These are phyloP conservation scores for Caradrina kadenii DNA, from an alignment of 2,888 invertebrate species.

Conservation along the genomic window DNA sequence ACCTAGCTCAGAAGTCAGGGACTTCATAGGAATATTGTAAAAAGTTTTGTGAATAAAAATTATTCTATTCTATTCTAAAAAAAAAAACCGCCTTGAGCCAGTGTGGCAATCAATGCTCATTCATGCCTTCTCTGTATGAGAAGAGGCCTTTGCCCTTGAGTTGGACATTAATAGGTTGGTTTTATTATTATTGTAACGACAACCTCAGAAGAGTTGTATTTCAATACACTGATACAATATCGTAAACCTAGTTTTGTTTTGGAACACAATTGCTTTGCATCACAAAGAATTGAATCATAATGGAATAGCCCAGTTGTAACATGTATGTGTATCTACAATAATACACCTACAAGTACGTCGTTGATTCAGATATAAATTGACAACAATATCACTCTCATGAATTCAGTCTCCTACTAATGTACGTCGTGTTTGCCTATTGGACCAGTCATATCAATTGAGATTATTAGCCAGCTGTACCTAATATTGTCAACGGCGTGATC, in stretches of 20 bases:
- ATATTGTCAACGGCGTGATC: slow-evolving; percentile 39
- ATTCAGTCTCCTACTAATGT: slow-evolving; percentile 33
- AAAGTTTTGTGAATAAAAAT: too few relatives aligned
- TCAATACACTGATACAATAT: too few relatives aligned
- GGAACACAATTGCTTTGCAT: neutral
- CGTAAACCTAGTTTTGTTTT: neutral
- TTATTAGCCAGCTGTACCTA: slow-evolving; percentile 48
- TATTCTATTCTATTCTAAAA: too few relatives aligned
- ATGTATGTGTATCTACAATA: neutral
- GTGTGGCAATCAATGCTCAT: too few relatives aligned
- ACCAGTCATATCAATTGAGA: slow-evolving; percentile 52
- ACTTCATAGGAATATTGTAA: too few relatives aligned
- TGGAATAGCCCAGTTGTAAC: neutral
- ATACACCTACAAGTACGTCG: neutral
- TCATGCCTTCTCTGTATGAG: too few relatives aligned
- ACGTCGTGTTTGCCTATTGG: slow-evolving; percentile 38
- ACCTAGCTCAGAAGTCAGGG: too few relatives aligned
- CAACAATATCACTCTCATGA: slow-evolving; percentile 44
- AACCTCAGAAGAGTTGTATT: too few relatives aligned
- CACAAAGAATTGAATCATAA: neutral
- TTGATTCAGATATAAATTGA: slow-evolving; percentile 35
- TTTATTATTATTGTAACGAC: too few relatives aligned
- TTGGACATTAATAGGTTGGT: too few relatives aligned
- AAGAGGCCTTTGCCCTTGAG: too few relatives aligned
- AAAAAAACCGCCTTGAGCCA: too few relatives aligned